Base-by-base conservation (phyloP, 2,113 vertebrate species). In the Atractosteus spatula region DNA sequence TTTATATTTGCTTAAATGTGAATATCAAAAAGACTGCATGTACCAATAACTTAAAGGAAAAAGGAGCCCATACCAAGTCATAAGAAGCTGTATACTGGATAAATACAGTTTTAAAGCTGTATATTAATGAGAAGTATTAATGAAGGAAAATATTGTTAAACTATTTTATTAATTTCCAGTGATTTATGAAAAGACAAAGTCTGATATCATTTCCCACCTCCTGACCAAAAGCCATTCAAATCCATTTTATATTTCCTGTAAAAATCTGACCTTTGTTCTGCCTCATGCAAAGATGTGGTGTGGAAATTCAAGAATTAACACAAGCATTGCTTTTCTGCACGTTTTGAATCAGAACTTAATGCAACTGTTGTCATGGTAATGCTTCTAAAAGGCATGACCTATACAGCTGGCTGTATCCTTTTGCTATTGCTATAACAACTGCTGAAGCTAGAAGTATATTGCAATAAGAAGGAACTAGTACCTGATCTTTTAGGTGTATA, bases 351-450 rank as follows among this genome's bases (percentile, higher is more conserved):
- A 72, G 75, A 80, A 66, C 71, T 76, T 61, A 64, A 61, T 74
- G 66, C 71, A 70, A 72, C 62, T 55, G 82, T 85, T 88, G 79
- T 84, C 83, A 88, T 88, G 78, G 81, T 88, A 88, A 91, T 84
- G 51, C 69, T 77, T 82, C 79, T 74, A 70, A 67, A 59, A 75
- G 77, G 75, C 55, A 66, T 74, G 81, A 81, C 77, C 78, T 79
- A 80, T 69, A 69, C 78, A 69, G 82, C 78, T 70, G 76, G 80
- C 75, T 83, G 66, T 76, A 71, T 84, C 77, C 72, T 76, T 83
- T 69, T 51, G 81, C 69, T 80, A 70, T 61, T 75, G 59, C 74
- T 77, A 78, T 77, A 75, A 78, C 77, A 77, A 77, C 73, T 73
- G 76, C 74, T 77, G 57, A 5, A n/a, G 57, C 57, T n/a, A 4